A percentile compares a stretch with the other conserved stretches of the same genome.
These are phyloP conservation scores for Sarcophaga peregrina DNA, from an alignment of 1,140 invertebrate genomes.

Conservation along the genomic window DNA sequence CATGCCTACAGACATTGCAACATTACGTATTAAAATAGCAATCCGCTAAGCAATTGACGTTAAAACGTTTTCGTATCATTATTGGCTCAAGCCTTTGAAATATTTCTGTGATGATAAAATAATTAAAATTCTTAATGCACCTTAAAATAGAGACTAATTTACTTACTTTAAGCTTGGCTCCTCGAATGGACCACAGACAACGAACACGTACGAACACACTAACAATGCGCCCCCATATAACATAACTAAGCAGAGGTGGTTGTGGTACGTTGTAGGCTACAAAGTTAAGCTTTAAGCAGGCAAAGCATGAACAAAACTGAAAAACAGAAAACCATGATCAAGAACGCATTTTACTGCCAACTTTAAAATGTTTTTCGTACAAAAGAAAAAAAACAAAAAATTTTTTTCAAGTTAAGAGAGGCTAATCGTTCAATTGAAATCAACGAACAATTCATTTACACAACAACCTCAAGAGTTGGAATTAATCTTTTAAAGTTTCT, in stretches of 20 bases:
- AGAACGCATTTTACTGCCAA: slow-evolving; percentile 21
- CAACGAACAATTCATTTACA: slow-evolving; percentile 66
- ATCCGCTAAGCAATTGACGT: not conserved
- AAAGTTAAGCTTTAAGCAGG: too few relatives aligned
- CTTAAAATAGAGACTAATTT: not conserved
- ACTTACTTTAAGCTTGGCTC: too few relatives aligned
- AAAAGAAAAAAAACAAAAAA: not conserved
- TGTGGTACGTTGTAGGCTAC: too few relatives aligned
- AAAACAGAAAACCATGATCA: not conserved
- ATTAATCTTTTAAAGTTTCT: not conserved
- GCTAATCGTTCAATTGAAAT: slow-evolving; percentile 66
- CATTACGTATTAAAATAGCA: not conserved
- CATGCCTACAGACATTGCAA: not conserved
- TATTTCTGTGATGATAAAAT: slow-evolving; percentile 16
- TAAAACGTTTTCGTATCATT: not conserved
- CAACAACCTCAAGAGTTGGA: slow-evolving; percentile 52
- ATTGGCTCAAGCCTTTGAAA: not conserved
- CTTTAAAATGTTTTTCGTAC: slow-evolving; percentile 17
- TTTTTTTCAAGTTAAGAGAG: slow-evolving; percentile 38
- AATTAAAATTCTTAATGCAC: not conserved
- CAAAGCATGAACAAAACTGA: not conserved
- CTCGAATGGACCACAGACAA: too few relatives aligned
- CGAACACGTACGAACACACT: not conserved
- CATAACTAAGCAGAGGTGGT: too few relatives aligned
- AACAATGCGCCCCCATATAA: too few relatives aligned